Evolutionary conservation across 2,888 invertebrate species (phyloP).

Genomic region (Idaea biselata): DNA sequence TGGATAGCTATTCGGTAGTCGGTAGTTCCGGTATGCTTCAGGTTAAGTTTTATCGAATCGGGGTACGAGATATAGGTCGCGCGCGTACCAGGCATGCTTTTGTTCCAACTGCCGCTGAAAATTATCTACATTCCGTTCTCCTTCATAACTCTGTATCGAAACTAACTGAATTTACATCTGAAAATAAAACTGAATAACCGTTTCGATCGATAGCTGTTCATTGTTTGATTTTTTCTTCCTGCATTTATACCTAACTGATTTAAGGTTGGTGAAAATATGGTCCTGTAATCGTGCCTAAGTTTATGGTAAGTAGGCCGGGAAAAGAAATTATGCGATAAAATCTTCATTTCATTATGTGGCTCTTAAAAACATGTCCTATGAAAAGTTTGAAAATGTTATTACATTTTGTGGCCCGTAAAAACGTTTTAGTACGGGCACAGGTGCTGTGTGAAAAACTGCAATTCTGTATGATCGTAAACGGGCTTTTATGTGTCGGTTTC

Average conservation of each 20-base stretch:
- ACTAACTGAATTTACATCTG: conserved; percentile 31
- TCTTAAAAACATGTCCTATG: conserved; percentile 24
- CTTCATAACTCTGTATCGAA: conserved; percentile 61
- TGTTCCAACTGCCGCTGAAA: conserved; percentile 58
- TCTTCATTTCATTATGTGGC: conserved; percentile 24
- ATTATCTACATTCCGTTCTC: conserved; percentile 63
- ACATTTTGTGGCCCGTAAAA: conserved; percentile 62
- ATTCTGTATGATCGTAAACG: conserved; percentile 55
- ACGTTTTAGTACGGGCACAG: conserved; percentile 66
- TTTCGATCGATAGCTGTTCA: conserved; percentile 27
- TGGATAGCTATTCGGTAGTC: conserved; percentile 22
- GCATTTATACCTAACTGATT: conserved; percentile 17
- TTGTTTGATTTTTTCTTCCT: conserved; percentile 21
- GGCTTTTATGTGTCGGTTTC: conserved; percentile 44
- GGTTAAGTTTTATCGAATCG: conserved; percentile 48
- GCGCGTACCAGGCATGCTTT: conserved; percentile 55
- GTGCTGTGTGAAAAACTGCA: conserved; percentile 60
- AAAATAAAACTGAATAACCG: conserved; percentile 34
- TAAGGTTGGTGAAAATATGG: not conserved
- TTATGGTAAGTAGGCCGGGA: not conserved
- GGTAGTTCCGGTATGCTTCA: conserved; percentile 27
- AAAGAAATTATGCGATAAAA: conserved; percentile 11
- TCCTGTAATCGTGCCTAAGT: conserved; percentile 5
- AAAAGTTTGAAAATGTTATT: conserved; percentile 45
- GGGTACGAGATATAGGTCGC: conserved; percentile 56